These are phyloP conservation scores for Sebastes aleutianus DNA, from an alignment of 2,797 vertebrate species.

Conservation along the genomic window DNA sequence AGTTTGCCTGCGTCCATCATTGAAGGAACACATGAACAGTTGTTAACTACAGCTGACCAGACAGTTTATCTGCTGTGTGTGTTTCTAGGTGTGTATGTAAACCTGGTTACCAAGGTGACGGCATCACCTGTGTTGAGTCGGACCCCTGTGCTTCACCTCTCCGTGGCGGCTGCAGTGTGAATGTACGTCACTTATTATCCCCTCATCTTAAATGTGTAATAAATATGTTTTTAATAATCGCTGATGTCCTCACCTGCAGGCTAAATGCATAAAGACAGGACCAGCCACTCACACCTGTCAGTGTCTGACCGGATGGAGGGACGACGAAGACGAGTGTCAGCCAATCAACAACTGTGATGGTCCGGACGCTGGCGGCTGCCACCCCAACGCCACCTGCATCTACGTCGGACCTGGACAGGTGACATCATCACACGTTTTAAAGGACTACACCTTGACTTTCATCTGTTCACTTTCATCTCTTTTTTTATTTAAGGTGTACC, in stretches of 20 bases:
- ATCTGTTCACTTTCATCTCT: too few species aligned
- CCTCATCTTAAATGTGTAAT: neutral
- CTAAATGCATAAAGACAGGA: constrained; percentile 85
- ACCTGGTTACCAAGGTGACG: constrained; percentile 89
- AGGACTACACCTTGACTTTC: too few species aligned
- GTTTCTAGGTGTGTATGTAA: constrained; percentile 89
- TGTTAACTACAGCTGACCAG: neutral
- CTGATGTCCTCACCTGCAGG: constrained; percentile 73
- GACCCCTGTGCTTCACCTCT: constrained; percentile 83
- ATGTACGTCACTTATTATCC: constrained; percentile 71
- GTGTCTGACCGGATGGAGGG: constrained; percentile 90
- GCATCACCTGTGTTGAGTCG: constrained; percentile 82
- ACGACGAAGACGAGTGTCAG: constrained; percentile 86
- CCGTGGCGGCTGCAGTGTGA: constrained; percentile 82
- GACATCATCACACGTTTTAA: neutral
- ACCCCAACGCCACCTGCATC: constrained; percentile 88
- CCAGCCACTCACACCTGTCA: constrained; percentile 76
- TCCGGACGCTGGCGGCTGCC: constrained; percentile 80
- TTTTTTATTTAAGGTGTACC: too few species aligned
- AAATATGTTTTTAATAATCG: neutral
- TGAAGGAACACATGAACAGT: neutral
- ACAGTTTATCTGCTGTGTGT: neutral
- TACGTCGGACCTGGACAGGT: constrained; percentile 93
- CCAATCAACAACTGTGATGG: constrained; percentile 88
- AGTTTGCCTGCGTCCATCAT: neutral